These are phyloP conservation scores for Gymnoscopelus microlampas DNA, from an alignment of 2,797 vertebrate species.

Conservation along the genomic window DNA sequence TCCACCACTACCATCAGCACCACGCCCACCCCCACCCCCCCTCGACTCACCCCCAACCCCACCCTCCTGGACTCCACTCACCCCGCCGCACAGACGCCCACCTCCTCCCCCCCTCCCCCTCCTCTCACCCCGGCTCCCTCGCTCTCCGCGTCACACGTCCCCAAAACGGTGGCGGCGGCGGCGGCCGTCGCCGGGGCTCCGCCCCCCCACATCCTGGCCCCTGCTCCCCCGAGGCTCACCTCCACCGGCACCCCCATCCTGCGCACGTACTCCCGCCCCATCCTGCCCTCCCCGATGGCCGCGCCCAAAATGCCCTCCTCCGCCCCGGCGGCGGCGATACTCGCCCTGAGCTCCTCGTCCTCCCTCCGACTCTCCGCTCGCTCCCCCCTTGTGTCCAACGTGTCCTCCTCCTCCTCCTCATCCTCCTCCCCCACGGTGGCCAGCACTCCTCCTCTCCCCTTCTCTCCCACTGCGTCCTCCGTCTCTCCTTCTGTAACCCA, in stretches of 20 bases:
- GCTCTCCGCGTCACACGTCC: constrained; percentile 33
- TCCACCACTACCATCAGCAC: constrained; percentile 25
- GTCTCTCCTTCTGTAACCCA: constrained; percentile 32
- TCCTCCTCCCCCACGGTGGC: constrained; percentile 23
- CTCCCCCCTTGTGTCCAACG: background rate
- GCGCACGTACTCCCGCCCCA: constrained; percentile 68
- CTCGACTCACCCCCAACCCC: constrained; percentile 74
- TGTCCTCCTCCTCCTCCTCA: constrained; percentile 11
- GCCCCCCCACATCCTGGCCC: constrained; percentile 60
- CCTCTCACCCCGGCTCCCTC: constrained; percentile 70
- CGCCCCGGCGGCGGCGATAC: constrained; percentile 2
- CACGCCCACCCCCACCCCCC: constrained; percentile 58
- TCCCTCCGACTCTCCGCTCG: background rate
- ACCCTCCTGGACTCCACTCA: constrained; percentile 63
- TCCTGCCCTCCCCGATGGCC: constrained; percentile 50
- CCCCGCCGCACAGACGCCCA: constrained; percentile 44
- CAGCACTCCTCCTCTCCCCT: constrained; percentile 30
- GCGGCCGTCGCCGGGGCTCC: constrained; percentile 1
- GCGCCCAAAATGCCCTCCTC: constrained; percentile 34
- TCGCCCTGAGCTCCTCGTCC: constrained; percentile 20
- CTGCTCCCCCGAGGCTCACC: constrained; percentile 66
- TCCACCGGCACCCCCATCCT: constrained; percentile 49
- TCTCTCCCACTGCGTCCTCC: constrained; percentile 8
- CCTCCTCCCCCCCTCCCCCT: constrained; percentile 70
- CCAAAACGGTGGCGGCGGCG: constrained; percentile 28